These are phyloP conservation scores for Bombylius discolor DNA, from an alignment of 2,888 invertebrate genomes.

Conservation along the genomic window DNA sequence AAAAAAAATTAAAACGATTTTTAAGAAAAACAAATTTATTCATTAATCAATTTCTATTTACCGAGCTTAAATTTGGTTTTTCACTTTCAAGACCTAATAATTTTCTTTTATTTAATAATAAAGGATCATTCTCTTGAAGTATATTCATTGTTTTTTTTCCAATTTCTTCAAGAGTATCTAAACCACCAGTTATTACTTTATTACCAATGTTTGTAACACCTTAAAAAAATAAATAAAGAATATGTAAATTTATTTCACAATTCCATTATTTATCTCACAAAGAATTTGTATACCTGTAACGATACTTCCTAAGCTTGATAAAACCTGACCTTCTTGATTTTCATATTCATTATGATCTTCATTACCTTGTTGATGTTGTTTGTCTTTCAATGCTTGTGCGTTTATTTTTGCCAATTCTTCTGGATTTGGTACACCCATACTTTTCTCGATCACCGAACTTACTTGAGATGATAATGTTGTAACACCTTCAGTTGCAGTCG, in stretches of 20 bases:
- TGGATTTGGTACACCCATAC: conserved; percentile 73
- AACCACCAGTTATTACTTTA: conserved; percentile 63
- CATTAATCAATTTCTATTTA: conserved; percentile 1
- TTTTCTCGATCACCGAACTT: conserved; percentile 64
- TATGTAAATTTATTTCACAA: no score
- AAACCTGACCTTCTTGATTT: conserved; percentile 1
- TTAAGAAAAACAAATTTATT: not conserved
- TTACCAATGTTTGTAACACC: conserved; percentile 38
- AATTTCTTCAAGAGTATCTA: conserved; percentile 82
- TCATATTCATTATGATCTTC: conserved; percentile 5
- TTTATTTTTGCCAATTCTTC: conserved; percentile 54
- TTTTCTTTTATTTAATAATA: conserved; percentile 54
- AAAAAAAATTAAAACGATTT: conserved; percentile 27
- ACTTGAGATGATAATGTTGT: conserved; percentile 68
- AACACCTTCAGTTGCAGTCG: conserved; percentile 62
- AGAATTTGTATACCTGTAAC: conserved; percentile 4
- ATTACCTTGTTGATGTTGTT: conserved; percentile 14
- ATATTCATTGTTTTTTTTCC: conserved; percentile 93
- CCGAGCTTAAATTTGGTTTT: conserved; percentile 29
- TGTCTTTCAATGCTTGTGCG: conserved; percentile 18
- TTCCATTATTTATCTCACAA: no score
- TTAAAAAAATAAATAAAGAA: conserved; percentile 13
- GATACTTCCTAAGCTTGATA: conserved; percentile 7
- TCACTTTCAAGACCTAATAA: conserved; percentile 33
- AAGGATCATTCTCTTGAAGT: conserved; percentile 83